Conservation (phyloP, 2,888 invertebrate species). For the Drosophila kanekoi region DNA sequence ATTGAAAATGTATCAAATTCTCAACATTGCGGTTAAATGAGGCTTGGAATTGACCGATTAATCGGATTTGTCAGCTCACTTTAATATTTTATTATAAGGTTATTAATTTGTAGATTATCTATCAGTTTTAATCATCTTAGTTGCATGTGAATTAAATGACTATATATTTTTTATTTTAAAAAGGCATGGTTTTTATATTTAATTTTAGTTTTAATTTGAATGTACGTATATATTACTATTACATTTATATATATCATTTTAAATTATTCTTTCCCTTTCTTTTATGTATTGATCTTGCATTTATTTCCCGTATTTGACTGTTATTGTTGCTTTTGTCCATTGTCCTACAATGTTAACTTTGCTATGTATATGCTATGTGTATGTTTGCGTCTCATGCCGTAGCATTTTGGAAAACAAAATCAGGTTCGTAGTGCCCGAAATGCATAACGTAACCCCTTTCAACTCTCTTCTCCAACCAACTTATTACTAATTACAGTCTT, state of each 20-base stretch:
- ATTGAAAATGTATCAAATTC: too few relatives aligned
- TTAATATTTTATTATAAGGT: too few relatives aligned
- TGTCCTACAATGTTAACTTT: slow-evolving; percentile 43
- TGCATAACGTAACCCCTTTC: not conserved
- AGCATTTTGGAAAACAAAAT: slow-evolving; percentile 94
- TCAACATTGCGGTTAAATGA: too few relatives aligned
- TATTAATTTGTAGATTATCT: too few relatives aligned
- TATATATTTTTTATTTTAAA: slow-evolving; percentile 6
- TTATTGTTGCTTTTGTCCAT: slow-evolving; percentile 47
- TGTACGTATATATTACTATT: slow-evolving; percentile 8
- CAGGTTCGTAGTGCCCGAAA: slow-evolving; percentile 87
- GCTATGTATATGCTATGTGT: slow-evolving; percentile 52
- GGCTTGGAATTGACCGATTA: too few relatives aligned
- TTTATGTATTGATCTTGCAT: slow-evolving; percentile 39
- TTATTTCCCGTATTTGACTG: slow-evolving; percentile 49
- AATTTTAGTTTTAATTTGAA: slow-evolving; percentile 19
- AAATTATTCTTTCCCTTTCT: slow-evolving; percentile 34
- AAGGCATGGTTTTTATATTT: slow-evolving; percentile 12
- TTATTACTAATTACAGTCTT: slow-evolving; percentile 12
- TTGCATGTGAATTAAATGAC: too few relatives aligned
- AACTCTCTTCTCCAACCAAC: not conserved
- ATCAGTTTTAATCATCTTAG: too few relatives aligned
- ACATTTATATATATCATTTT: slow-evolving; percentile 20
- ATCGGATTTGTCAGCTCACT: too few relatives aligned
- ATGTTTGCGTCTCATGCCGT: slow-evolving; percentile 55